phyloP scores from a whole-genome alignment of 2,888 invertebrate genomes.

The Labia minor region DNA sequence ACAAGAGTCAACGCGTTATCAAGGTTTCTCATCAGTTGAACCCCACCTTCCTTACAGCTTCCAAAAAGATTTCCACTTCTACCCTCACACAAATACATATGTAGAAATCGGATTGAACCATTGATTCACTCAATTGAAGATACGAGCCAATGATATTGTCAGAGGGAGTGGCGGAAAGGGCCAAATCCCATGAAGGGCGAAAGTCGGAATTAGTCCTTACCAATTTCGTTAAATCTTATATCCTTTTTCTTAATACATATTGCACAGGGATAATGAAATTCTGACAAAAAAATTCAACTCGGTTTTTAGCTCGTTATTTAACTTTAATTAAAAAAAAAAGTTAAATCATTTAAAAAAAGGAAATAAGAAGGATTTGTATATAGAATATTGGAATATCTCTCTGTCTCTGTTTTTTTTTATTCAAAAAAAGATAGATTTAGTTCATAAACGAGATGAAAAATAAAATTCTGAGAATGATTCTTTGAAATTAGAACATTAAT shows the following conservation, averaged over 20 bases:
- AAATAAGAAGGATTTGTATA: too few species aligned
- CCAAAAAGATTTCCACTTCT: neutral
- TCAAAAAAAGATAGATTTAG: too few species aligned
- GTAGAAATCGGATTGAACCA: neutral
- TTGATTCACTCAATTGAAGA: slow-evolving; percentile 4
- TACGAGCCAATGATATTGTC: neutral
- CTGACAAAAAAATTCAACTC: too few species aligned
- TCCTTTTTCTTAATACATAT: neutral
- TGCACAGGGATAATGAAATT: too few species aligned
- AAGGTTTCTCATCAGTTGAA: neutral
- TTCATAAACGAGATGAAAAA: too few species aligned
- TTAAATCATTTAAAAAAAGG: too few species aligned
- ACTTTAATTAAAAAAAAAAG: too few species aligned
- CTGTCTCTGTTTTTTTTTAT: too few species aligned
- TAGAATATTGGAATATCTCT: too few species aligned
- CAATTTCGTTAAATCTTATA: neutral
- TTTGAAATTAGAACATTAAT: too few species aligned
- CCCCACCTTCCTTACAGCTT: neutral
- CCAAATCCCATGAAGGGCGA: neutral
- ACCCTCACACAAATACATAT: neutral
- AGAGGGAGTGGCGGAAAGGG: neutral
- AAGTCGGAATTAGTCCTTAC: neutral
- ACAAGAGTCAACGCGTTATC: neutral
- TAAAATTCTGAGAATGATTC: too few species aligned
- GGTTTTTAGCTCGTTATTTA: too few species aligned